These are phyloP conservation scores for Drosophila antonietae DNA, from an alignment of 2,888 invertebrate species.

Conservation along the genomic window DNA sequence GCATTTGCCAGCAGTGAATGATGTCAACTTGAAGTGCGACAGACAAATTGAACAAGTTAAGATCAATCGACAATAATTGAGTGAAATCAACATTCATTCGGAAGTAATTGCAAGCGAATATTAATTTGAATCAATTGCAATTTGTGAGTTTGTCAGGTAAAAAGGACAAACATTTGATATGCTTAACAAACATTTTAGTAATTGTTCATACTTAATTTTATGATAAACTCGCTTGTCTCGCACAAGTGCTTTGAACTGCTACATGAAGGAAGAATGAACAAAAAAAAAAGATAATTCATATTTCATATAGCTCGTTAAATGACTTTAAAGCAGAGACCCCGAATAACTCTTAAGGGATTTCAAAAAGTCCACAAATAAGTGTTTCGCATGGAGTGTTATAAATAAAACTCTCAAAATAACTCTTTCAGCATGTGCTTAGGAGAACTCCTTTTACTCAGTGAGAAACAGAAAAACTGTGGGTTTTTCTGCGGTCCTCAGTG, in stretches of 20 bases:
- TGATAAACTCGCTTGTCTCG: neutral
- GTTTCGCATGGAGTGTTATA: too few species aligned
- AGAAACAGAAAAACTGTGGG: too few species aligned
- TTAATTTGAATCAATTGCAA: neutral
- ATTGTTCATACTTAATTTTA: neutral
- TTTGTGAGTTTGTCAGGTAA: neutral
- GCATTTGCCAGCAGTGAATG: neutral
- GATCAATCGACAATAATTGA: neutral
- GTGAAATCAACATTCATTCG: neutral
- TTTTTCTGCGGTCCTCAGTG: too few species aligned
- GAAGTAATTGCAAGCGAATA: neutral
- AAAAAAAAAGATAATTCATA: neutral
- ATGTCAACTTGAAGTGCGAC: neutral
- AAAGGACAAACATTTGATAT: neutral
- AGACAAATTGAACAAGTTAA: neutral
- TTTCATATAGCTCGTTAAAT: neutral
- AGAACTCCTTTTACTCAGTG: too few species aligned
- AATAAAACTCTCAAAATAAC: too few species aligned
- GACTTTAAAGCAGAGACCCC: neutral
- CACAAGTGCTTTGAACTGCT: neutral
- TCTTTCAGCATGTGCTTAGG: too few species aligned
- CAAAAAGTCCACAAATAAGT: too few species aligned
- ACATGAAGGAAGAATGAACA: neutral
- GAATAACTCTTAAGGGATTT: too few species aligned
- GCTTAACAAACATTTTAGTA: neutral